These are phyloP conservation scores for Myotis pilosus DNA, from an alignment of 2,797 vertebrate genomes.

Conservation along the genomic window DNA sequence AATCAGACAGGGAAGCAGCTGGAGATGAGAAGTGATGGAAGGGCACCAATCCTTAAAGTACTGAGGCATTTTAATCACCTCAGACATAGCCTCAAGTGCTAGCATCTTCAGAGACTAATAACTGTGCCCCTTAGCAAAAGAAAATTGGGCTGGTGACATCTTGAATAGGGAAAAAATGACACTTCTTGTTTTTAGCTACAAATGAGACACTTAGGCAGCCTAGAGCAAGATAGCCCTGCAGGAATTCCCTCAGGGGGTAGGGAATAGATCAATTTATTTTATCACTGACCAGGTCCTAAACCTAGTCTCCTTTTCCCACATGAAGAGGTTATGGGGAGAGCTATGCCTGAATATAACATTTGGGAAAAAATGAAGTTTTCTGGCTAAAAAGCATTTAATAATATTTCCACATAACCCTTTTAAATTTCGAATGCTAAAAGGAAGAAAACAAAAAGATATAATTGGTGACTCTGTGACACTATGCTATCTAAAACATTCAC, in stretches of 20 bases:
- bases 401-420: not conserved
- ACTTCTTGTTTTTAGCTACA: slow-evolving; percentile 72
- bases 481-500: not conserved
- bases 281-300: slow-evolving; percentile 30
- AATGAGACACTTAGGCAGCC: slow-evolving; percentile 71
- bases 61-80: slow-evolving; percentile 70
- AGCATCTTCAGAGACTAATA: slow-evolving; percentile 68
- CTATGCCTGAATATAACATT: not conserved
- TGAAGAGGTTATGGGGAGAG: not conserved
- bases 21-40: slow-evolving; percentile 51
- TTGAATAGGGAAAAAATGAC: slow-evolving; percentile 66
- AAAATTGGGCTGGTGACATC: slow-evolving; percentile 73
- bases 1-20: slow-evolving; percentile 52
- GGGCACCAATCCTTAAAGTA: slow-evolving; percentile 46
- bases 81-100: slow-evolving; percentile 14
- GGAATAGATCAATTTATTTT: slow-evolving; percentile 57
- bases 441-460: slow-evolving; percentile 10
- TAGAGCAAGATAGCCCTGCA: slow-evolving; percentile 31
- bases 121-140: slow-evolving; percentile 57
- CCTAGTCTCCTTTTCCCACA: not conserved
- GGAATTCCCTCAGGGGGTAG: slow-evolving; percentile 43
- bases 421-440: slow-evolving; percentile 32
- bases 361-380: slow-evolving; percentile 1
- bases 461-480: not conserved
- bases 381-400: slow-evolving; percentile 31